A percentile compares a stretch with the other conserved stretches of the same genome.
phyloP scores from a whole-genome alignment of 2,113 vertebrate species.

The Microcebus ravelobensis region DNA sequence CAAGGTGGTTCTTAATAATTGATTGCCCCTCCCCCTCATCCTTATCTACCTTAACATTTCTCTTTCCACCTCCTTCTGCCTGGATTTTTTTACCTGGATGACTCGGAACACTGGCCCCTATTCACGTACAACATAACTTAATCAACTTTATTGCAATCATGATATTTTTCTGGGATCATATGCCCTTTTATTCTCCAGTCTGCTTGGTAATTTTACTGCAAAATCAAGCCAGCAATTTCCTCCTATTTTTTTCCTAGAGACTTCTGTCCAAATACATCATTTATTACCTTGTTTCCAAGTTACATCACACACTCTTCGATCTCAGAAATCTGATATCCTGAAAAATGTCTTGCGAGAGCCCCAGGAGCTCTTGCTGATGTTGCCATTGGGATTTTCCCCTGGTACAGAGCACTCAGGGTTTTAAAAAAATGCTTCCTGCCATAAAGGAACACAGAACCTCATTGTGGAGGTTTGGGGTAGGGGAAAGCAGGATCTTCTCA shows the following conservation, averaged over 20 bases:
- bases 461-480: background rate
- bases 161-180: background rate
- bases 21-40: rapidly evolving
- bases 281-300: constrained; percentile 47
- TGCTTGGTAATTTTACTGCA: background rate
- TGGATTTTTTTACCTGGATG: background rate
- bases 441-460: background rate
- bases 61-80: background rate
- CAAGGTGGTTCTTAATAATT: background rate
- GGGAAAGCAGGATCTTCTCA: background rate
- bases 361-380: background rate
- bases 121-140: background rate
- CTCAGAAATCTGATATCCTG: constrained; percentile 44
- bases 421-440: background rate
- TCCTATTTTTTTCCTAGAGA: background rate
- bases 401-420: background rate
- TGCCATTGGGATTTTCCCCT: background rate
- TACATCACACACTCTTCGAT: background rate
- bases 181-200: background rate
- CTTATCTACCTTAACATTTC: background rate
- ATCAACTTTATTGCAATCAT: background rate
- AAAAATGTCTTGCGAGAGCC: background rate
- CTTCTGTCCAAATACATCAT: constrained; percentile 1
- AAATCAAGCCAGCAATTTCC: constrained; percentile 37
- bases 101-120: background rate